These are phyloP conservation scores for Pelosia muscerda DNA, from an alignment of 2,888 invertebrate genomes.

Conservation along the genomic window DNA sequence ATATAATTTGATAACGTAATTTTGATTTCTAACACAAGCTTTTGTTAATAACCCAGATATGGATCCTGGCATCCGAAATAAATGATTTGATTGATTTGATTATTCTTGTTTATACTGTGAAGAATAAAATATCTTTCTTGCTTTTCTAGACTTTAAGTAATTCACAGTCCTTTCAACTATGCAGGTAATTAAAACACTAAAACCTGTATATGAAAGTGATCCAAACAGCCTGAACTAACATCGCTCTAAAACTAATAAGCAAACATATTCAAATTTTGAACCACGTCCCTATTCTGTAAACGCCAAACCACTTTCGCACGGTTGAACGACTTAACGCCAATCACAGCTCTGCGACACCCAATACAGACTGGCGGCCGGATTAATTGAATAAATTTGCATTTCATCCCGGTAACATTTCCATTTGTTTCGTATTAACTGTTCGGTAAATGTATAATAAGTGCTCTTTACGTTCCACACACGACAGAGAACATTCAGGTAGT, in stretches of 20 bases:
- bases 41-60: too few relatives aligned
- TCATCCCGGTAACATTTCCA: slow-evolving; percentile 79
- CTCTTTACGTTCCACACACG: not conserved
- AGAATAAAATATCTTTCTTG: too few relatives aligned
- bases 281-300: slow-evolving; percentile 66
- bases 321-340: slow-evolving; percentile 81
- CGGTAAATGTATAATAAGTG: slow-evolving; percentile 23
- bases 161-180: not conserved
- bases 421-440: slow-evolving; percentile 79
- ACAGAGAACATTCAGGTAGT: not conserved
- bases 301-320: slow-evolving; percentile 73
- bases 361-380: slow-evolving; percentile 79
- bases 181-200: slow-evolving; percentile 16
- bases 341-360: slow-evolving; percentile 82
- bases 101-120: too few relatives aligned
- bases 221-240: slow-evolving; percentile 48
- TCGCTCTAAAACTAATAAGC: slow-evolving; percentile 67
- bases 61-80: too few relatives aligned
- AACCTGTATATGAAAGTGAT: slow-evolving; percentile 39
- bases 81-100: too few relatives aligned
- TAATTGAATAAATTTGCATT: slow-evolving; percentile 87
- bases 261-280: slow-evolving; percentile 76
- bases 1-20: too few relatives aligned
- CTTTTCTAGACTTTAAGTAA: too few relatives aligned
- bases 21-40: too few relatives aligned